phyloP scores from a whole-genome alignment of 2,113 vertebrate species.

The Tragelaphus imberbis region DNA sequence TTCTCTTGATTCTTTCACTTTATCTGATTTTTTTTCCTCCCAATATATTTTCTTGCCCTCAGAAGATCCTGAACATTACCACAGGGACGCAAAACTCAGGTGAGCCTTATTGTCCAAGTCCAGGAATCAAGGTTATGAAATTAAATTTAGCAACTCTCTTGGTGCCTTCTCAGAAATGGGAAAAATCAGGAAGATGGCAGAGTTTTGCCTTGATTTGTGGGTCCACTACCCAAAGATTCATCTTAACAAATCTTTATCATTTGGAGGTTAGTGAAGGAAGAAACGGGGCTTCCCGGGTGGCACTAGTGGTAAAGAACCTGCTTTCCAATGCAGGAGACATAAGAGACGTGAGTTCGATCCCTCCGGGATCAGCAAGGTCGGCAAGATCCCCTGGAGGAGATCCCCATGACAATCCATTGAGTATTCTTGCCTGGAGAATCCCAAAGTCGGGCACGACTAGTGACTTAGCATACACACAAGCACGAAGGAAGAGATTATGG shows the following conservation, averaged over 20 bases:
- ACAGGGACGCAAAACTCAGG: neutral
- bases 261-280: neutral
- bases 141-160: neutral
- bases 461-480: neutral
- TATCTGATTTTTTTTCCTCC: neutral
- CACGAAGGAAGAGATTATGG: neutral
- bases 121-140: neutral
- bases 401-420: neutral
- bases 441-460: neutral
- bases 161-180: neutral
- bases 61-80: neutral
- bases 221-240: neutral
- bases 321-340: neutral
- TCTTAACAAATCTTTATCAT: neutral
- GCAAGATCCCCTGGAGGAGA: neutral
- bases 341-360: neutral
- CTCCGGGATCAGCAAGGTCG: neutral
- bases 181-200: neutral
- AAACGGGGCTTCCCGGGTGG: neutral
- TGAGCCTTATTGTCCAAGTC: neutral
- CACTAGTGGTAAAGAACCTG: neutral
- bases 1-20: neutral
- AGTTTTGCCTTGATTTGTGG: neutral
- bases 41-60: neutral
- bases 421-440: neutral